These are phyloP conservation scores for Carassius auratus DNA, from an alignment of 2,113 vertebrate genomes.

Conservation along the genomic window DNA sequence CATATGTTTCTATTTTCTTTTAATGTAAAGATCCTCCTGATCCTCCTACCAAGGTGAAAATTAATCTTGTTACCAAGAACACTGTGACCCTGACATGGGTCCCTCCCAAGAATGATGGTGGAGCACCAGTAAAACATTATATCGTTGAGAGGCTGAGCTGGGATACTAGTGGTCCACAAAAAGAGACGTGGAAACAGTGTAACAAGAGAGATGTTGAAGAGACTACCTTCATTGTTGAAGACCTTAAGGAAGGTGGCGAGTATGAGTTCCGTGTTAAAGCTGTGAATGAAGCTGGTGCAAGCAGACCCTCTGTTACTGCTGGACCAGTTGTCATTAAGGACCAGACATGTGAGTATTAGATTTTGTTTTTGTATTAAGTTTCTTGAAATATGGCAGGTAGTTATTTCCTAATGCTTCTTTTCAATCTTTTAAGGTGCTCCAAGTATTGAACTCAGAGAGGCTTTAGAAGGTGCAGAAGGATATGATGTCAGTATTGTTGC, in stretches of 20 bases:
- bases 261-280: slow-evolving; percentile 98
- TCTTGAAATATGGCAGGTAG: background rate
- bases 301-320: slow-evolving; percentile 89
- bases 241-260: slow-evolving; percentile 88
- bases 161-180: slow-evolving; percentile 92
- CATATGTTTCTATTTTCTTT: slow-evolving; percentile 15
- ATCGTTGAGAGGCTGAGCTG: slow-evolving; percentile 91
- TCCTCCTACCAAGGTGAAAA: slow-evolving; percentile 91
- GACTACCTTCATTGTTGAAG: slow-evolving; percentile 85
- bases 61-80: slow-evolving; percentile 91
- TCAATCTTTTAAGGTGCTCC: slow-evolving; percentile 82
- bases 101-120: slow-evolving; percentile 94
- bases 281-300: slow-evolving; percentile 92
- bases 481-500: slow-evolving; percentile 89
- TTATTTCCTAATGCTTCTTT: slow-evolving; percentile 5
- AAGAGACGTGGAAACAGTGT: slow-evolving; percentile 96
- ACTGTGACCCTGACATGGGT: slow-evolving; percentile 90
- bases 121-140: slow-evolving; percentile 94
- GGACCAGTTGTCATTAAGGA: slow-evolving; percentile 93
- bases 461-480: slow-evolving; percentile 91
- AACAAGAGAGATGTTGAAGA: slow-evolving; percentile 90
- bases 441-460: slow-evolving; percentile 88
- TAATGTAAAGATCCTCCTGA: slow-evolving; percentile 87
- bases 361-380: background rate
- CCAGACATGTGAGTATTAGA: slow-evolving; percentile 87